These are phyloP conservation scores for Acromyrmex heyeri DNA, from an alignment of 1,140 invertebrate species.

Conservation along the genomic window DNA sequence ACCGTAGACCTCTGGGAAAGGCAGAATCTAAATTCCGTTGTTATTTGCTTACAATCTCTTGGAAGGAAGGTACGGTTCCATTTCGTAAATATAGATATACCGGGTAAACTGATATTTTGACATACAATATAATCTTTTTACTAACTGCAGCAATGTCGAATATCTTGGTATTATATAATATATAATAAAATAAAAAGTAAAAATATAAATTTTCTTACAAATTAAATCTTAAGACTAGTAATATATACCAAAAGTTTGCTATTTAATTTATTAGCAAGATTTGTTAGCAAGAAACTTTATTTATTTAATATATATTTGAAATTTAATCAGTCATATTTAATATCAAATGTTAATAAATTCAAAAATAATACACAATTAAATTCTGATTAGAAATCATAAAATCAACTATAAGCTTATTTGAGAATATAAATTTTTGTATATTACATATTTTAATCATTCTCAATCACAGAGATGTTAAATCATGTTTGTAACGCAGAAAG, in stretches of 20 bases:
- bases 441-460: not conserved
- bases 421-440: not conserved
- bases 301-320: not conserved
- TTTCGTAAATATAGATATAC: constrained; percentile 2
- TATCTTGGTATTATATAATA: not conserved
- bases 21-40: constrained; percentile 98
- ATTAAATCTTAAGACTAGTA: not conserved
- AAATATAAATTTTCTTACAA: not conserved
- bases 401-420: not conserved
- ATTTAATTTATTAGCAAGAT: not conserved
- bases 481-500: not conserved
- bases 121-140: not conserved
- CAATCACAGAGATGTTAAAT: not conserved
- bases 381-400: not conserved
- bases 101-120: not conserved
- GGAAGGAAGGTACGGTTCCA: constrained; percentile 93
- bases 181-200: not conserved
- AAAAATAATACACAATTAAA: not conserved
- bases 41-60: constrained; percentile 97
- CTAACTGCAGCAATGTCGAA: not conserved
- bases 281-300: not conserved
- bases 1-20: constrained; percentile 98
- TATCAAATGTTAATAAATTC: not conserved
- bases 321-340: not conserved
- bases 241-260: not conserved